These are phyloP conservation scores for Melieria crassipennis DNA, from an alignment of 2,888 invertebrate genomes.

Conservation along the genomic window DNA sequence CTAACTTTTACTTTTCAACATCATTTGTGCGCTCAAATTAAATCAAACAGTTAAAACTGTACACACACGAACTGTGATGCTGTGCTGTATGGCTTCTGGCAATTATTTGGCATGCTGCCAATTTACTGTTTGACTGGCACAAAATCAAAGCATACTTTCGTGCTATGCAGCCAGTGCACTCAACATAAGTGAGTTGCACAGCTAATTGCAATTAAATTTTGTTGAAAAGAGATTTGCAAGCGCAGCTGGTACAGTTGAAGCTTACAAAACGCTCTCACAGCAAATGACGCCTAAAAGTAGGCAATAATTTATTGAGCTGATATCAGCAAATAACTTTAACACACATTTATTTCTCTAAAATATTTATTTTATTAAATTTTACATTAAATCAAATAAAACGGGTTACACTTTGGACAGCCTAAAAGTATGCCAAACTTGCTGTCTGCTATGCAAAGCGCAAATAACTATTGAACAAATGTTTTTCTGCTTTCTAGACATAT, in stretches of 20 bases:
- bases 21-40: no score
- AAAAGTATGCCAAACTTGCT: background rate
- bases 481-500: background rate
- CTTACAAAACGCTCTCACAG: background rate
- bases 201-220: background rate
- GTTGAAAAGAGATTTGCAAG: background rate
- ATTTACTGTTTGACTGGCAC: background rate
- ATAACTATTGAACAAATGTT: background rate
- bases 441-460: background rate
- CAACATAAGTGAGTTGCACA: background rate
- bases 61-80: background rate
- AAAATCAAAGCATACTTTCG: constrained; percentile 10
- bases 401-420: background rate
- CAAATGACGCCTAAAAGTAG: background rate
- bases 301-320: background rate
- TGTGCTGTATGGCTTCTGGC: background rate
- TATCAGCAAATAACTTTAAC: background rate
- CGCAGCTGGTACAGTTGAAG: background rate
- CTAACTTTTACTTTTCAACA: no score
- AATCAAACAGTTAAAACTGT: background rate
- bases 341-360: background rate
- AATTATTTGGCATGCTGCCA: constrained; percentile 12
- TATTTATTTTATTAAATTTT: background rate
- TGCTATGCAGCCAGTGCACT: background rate
- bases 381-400: background rate